phyloP scores from a whole-genome alignment of 2,113 vertebrate genomes.

The Cryptotis parvus region DNA sequence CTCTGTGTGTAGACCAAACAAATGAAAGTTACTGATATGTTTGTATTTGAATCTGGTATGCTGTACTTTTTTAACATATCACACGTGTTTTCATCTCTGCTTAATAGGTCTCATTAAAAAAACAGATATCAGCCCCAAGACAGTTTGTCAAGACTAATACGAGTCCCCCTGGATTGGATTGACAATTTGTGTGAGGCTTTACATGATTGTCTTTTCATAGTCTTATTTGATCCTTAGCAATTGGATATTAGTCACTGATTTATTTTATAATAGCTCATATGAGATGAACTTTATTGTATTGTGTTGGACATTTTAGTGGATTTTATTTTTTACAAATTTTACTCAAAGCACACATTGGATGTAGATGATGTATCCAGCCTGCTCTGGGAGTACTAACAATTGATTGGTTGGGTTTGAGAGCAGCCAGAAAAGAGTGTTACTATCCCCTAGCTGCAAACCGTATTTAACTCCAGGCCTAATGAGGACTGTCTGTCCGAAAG shows the following conservation, averaged over 20 bases:
- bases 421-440: slow-evolving; percentile 79
- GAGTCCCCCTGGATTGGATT: slow-evolving; percentile 86
- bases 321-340: slow-evolving; percentile 82
- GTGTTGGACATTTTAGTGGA: slow-evolving; percentile 72
- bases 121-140: slow-evolving; percentile 88
- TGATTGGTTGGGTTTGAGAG: slow-evolving; percentile 84
- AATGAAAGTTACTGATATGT: slow-evolving; percentile 86
- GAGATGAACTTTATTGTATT: slow-evolving; percentile 79
- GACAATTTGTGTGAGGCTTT: slow-evolving; percentile 87
- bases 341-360: slow-evolving; percentile 71
- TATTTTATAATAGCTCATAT: slow-evolving; percentile 85
- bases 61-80: slow-evolving; percentile 89
- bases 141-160: slow-evolving; percentile 90
- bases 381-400: slow-evolving; percentile 76
- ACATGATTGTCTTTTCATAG: slow-evolving; percentile 79
- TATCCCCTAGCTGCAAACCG: slow-evolving; percentile 66
- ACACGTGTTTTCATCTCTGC: slow-evolving; percentile 86
- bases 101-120: slow-evolving; percentile 91
- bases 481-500: slow-evolving; percentile 71
- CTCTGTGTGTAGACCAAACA: slow-evolving; percentile 70
- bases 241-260: slow-evolving; percentile 86
- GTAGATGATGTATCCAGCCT: slow-evolving; percentile 76
- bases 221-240: slow-evolving; percentile 88
- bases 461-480: slow-evolving; percentile 84
- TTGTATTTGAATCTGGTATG: slow-evolving; percentile 87